These are phyloP conservation scores for Zaprionus camerounensis DNA, from an alignment of 1,140 invertebrate genomes.

Conservation along the genomic window DNA sequence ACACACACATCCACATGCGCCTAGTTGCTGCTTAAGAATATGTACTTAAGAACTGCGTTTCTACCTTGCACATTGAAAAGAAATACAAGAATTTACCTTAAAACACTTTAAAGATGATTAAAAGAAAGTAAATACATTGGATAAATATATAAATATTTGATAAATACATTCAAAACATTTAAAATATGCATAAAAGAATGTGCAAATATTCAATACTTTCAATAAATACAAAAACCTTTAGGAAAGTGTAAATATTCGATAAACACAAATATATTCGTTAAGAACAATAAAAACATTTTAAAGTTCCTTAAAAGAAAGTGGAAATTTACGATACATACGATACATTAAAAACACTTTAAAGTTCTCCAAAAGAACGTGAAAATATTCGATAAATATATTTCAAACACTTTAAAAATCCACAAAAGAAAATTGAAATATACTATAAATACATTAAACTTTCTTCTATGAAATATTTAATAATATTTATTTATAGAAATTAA, in stretches of 20 bases:
- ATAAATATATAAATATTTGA: too few species aligned
- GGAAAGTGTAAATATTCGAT: too few species aligned
- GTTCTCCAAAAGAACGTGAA: background rate
- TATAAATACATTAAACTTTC: too few species aligned
- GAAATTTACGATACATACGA: too few species aligned
- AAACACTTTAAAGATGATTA: background rate
- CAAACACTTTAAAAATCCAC: background rate
- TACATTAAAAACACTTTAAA: background rate
- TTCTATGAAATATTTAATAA: too few species aligned
- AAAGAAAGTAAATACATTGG: background rate
- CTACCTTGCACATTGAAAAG: background rate
- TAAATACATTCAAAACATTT: too few species aligned
- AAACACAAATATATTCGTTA: too few species aligned
- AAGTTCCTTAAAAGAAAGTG: too few species aligned
- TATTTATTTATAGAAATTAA: too few species aligned
- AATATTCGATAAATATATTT: background rate
- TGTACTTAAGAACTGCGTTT: conserved; percentile 6
- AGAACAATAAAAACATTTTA: background rate
- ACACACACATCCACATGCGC: conserved; percentile 4
- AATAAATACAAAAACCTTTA: too few species aligned
- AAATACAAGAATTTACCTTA: background rate
- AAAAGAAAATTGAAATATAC: background rate
- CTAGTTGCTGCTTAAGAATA: conserved; percentile 1
- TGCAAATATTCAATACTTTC: too few species aligned
- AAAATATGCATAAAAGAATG: too few species aligned